Evolutionary conservation across 64 coral and sea anemone genomes (phyloP), one percentile per base, ranked within the genome.

Genomic region (Stichodactyla helianthus): DNA sequence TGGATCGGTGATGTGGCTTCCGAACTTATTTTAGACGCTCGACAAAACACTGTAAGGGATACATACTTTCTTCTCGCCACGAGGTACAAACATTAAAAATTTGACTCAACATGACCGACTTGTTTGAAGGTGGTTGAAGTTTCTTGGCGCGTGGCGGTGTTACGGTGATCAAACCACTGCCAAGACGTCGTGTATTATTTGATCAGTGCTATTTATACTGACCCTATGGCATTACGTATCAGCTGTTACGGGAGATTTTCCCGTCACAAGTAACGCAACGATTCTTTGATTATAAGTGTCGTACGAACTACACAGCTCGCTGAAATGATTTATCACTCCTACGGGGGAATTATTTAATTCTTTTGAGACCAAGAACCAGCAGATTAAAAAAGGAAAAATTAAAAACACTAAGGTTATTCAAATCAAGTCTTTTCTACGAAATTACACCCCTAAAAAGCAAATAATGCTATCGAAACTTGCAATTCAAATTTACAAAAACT

Each of bases 151-250:
- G 44, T 80, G 35, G 51, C 44, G 44, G 15, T 80, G 78, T 80
- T 15, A 52, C 44, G 52, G 44, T 28, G 78, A 19, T 50, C 78
- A 80, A 64, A 65, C 78, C 78, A 80, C 50, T 80, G 78, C 78
- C 78, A 80, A 81, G 26, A 18, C 14, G 35, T 52, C 78, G 50
- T 81, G 78, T 51, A 53, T 17, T 81, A 20, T 81, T 81, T 81
- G 78, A 18, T 81, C 78, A 81, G 78, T 20, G 51, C 78, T 81
- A 81, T 81, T 81, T 81, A 81, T 81, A 81, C 20, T 44, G 78
- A 51, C 51, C 22, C 78, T 17, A 28, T 81, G n/a, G 15, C 78
- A 81, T 81, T 81, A 81, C 78, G 6, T 7, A 81, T 81, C 78
- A 81, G 78, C 78, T 81, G 78, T 81, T 81, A 18, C 78, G 52